These are phyloP conservation scores for Halcyon leucocephala DNA, from an alignment of 2,797 vertebrate genomes.

Conservation along the genomic window DNA sequence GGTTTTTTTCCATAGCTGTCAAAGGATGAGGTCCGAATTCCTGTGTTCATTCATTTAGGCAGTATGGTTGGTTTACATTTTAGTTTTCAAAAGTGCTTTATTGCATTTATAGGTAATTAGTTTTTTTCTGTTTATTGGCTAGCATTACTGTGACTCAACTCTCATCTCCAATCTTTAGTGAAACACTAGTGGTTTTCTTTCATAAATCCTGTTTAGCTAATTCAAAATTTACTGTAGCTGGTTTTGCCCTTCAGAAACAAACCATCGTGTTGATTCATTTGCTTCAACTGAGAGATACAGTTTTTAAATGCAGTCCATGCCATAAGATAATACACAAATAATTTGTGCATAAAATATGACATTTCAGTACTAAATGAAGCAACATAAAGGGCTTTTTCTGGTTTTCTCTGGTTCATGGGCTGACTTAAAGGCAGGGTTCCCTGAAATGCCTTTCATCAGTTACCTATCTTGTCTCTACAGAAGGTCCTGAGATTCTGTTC, in stretches of 20 bases:
- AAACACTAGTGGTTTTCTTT: not conserved
- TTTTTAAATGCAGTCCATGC: not conserved
- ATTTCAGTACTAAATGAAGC: not conserved
- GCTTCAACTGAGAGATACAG: not conserved
- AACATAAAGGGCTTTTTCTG: not conserved
- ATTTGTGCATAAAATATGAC: not conserved
- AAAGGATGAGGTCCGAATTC: not conserved
- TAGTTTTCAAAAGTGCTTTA: not conserved
- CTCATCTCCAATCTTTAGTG: not conserved
- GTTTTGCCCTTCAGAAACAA: not conserved
- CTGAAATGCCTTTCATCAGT: not conserved
- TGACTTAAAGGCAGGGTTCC: not conserved
- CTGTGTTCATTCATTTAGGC: not conserved
- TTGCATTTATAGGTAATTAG: not conserved
- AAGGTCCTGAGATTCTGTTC: not conserved
- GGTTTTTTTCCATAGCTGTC: not conserved
- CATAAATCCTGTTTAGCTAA: not conserved
- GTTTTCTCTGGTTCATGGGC: not conserved
- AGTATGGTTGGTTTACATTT: not conserved
- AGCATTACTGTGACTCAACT: not conserved
- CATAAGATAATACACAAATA: not conserved
- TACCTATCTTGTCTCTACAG: not conserved
- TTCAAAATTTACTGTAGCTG: not conserved
- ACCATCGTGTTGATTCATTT: not conserved
- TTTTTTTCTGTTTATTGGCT: not conserved